phyloP scores from a whole-genome alignment of 1,140 invertebrate species.

The Atta cephalotes region DNA sequence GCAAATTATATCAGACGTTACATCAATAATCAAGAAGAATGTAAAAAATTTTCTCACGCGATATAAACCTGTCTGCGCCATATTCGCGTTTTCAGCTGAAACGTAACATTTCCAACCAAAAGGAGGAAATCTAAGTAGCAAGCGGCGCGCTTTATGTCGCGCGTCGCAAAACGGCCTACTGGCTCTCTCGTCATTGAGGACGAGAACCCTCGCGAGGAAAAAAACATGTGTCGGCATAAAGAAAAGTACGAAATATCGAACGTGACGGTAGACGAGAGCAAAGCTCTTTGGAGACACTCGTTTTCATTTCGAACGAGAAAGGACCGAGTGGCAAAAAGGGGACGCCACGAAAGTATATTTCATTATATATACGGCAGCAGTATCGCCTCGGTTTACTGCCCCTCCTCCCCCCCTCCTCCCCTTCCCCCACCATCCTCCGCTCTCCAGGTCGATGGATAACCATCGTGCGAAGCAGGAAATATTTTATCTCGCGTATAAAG shows the following conservation, averaged over 20 bases:
- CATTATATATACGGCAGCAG: constrained; percentile 58
- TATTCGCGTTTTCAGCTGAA: neutral
- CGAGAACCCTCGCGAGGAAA: constrained; percentile 23
- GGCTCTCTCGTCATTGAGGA: constrained; percentile 32
- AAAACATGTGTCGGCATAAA: constrained; percentile 73
- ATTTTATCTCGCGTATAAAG: neutral
- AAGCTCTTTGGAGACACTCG: constrained; percentile 73
- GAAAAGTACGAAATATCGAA: constrained; percentile 71
- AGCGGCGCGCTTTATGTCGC: constrained; percentile 47
- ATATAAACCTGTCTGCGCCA: neutral
- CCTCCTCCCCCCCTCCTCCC: no score
- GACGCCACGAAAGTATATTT: constrained; percentile 66
- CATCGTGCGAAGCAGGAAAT: neutral
- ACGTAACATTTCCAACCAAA: neutral
- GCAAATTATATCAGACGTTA: neutral
- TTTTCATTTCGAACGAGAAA: constrained; percentile 70
- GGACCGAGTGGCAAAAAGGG: neutral
- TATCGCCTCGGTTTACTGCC: constrained; percentile 6
- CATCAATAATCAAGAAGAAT: neutral
- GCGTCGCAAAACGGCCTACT: constrained; percentile 18
- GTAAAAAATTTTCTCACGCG: neutral
- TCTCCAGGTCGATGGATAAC: neutral
- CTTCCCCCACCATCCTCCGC: neutral
- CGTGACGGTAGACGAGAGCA: constrained; percentile 67
- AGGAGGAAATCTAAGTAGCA: constrained; percentile 46